Percentiles rank a stretch among this genome's conserved stretches.
Conservation (phyloP, 2,888 invertebrate species). For the Scaptomyza cyrtandrae region DNA sequence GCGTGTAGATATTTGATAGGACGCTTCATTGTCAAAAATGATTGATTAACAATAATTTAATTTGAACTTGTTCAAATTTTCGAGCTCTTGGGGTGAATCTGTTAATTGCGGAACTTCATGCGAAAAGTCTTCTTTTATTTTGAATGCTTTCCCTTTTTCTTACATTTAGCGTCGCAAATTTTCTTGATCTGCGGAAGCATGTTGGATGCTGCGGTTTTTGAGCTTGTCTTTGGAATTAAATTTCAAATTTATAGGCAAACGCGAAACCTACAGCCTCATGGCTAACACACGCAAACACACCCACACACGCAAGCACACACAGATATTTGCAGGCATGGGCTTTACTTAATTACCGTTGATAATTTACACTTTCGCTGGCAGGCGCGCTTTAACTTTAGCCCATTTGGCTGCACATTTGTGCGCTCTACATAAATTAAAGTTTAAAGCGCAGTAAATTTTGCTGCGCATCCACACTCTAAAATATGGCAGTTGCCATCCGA, state of each 20-base stretch:
- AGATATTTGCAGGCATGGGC: conserved; percentile 44
- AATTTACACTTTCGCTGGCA: conserved; percentile 73
- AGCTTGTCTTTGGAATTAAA: conserved; percentile 62
- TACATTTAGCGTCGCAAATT: conserved; percentile 18
- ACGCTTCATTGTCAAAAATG: not conserved
- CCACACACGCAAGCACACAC: conserved; percentile 8
- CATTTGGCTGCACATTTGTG: conserved; percentile 42
- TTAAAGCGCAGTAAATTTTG: conserved; percentile 72
- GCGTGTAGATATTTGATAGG: too few species aligned
- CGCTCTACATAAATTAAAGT: conserved; percentile 75
- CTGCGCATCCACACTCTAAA: conserved; percentile 10
- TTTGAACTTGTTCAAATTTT: conserved; percentile 1
- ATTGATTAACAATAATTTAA: not conserved
- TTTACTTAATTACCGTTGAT: conserved; percentile 77
- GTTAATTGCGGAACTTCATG: conserved; percentile 19
- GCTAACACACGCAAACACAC: conserved; percentile 31
- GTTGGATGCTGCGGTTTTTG: conserved; percentile 43
- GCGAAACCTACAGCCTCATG: conserved; percentile 57
- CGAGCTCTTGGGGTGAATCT: conserved; percentile 20
- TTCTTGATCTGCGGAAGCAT: conserved; percentile 27
- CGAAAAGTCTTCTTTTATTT: conserved; percentile 1
- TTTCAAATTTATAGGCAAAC: conserved; percentile 71
- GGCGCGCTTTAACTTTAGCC: conserved; percentile 58
- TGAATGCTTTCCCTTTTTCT: conserved; percentile 18
- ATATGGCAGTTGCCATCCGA: conserved; percentile 27